Evolutionary conservation across 2,113 vertebrate species (phyloP).

Genomic region (Bucco capensis): DNA sequence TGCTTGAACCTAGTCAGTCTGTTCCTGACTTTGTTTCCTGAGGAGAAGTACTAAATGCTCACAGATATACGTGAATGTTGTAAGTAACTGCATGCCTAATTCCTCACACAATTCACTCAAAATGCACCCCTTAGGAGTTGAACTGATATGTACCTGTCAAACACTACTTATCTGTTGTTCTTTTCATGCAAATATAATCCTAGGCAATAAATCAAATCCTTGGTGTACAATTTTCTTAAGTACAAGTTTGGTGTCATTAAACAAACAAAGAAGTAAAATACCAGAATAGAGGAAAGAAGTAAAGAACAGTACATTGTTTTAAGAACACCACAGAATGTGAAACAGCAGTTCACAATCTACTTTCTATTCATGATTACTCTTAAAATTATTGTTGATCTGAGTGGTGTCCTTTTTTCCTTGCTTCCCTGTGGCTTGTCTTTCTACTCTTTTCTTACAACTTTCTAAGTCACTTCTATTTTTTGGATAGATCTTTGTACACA

Average conservation of each 20-base stretch:
- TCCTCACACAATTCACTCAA: constrained; percentile 16
- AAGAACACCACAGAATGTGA: not conserved
- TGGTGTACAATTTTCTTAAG: constrained; percentile 38
- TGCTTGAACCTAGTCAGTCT: not conserved
- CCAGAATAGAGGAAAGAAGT: constrained; percentile 9
- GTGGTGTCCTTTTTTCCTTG: not conserved
- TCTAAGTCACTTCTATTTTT: not conserved
- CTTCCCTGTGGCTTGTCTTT: not conserved
- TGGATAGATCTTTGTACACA: not conserved
- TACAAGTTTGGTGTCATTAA: constrained; percentile 42
- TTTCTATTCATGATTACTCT: not conserved
- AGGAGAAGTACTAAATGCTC: not conserved
- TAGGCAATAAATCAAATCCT: constrained; percentile 38
- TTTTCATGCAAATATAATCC: constrained; percentile 3
- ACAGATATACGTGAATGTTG: constrained; percentile 37
- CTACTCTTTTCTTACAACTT: not conserved
- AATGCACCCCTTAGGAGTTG: not conserved
- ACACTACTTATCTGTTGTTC: not conserved
- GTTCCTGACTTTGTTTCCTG: not conserved
- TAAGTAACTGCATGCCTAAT: not conserved
- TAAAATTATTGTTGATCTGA: not conserved
- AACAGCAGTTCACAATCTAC: not conserved
- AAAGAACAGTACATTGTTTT: not conserved
- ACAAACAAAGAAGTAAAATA: constrained; percentile 37
- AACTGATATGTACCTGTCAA: constrained; percentile 28